phyloP scores from a whole-genome alignment of 2,113 vertebrate species.

The Meleagris gallopavo region DNA sequence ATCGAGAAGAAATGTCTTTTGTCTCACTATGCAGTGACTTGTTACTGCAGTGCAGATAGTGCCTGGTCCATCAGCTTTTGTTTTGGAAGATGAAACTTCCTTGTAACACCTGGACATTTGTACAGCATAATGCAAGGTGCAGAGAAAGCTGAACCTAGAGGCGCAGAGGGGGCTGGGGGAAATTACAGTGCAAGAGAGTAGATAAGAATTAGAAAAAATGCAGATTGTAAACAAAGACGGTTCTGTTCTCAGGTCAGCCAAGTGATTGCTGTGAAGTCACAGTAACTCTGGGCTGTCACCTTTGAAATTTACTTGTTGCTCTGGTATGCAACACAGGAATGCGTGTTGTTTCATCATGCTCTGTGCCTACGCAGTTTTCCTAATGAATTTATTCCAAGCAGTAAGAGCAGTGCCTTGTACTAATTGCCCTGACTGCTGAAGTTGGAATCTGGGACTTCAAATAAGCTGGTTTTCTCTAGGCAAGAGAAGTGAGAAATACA shows the following conservation, averaged over 20 bases:
- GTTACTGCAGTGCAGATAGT: not conserved
- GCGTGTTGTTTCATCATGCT: not conserved
- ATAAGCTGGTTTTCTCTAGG: not conserved
- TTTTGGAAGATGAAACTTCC: slow-evolving; percentile 12
- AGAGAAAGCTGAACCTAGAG: not conserved
- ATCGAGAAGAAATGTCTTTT: not conserved
- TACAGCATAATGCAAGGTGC: not conserved
- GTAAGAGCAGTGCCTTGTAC: not conserved
- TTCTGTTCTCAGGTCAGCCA: slow-evolving; percentile 40
- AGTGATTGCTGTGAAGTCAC: slow-evolving; percentile 10
- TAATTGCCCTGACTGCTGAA: slow-evolving; percentile 3
- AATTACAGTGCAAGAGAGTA: slow-evolving; percentile 24
- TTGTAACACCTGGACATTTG: not conserved
- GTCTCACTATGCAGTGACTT: not conserved
- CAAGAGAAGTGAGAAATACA: not conserved
- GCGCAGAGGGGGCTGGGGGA: not conserved
- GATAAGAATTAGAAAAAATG: slow-evolving; percentile 57
- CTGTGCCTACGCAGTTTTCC: not conserved
- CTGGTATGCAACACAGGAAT: slow-evolving; percentile 42
- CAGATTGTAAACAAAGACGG: slow-evolving; percentile 45
- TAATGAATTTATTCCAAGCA: slow-evolving; percentile 8
- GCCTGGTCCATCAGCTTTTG: not conserved
- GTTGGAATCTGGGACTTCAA: not conserved
- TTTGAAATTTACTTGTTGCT: slow-evolving; percentile 51
- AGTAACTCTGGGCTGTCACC: slow-evolving; percentile 33